Evolutionary conservation across 37 sponge, comb jelly and placozoan genomes (phyloP), one percentile per base, ranked within the genome.

Genomic region (Geodia barretti): DNA sequence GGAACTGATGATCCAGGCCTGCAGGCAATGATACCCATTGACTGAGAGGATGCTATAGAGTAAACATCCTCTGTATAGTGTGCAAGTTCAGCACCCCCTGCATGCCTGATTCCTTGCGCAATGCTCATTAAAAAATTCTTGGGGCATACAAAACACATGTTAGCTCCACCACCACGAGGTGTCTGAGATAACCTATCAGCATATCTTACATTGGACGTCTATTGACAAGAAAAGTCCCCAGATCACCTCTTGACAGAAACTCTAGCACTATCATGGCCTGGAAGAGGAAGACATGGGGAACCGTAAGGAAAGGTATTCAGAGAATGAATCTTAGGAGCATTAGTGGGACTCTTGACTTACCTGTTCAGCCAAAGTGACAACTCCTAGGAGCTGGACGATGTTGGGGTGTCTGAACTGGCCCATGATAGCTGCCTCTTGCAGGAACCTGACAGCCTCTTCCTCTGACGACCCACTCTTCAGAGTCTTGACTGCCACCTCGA

Each of bases 361-460:
- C 19, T 72, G 74, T 73, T 73, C 73, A 26, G 41, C 74, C 0
- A 73, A 66, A 39, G 74, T 39, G 34, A 74, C 43, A 25, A 75
- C n/a, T 1, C 83, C 83, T n/a, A 65, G 26, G 9, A 83, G 39
- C 74, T 47, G 60, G 28, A 84, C 31, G 30, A 84, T 69, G 77
- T 76, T 76, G 37, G 84, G 77, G 43, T 83, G 74, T 26, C 64
- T 83, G 67, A 83, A 83, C 59, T 83, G 83, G 24, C 83, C 83
- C 83, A 83, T 84, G 71, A 84, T 84, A 77, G 84, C 77, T 26
- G 84, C 84, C 77, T 84, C 84, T 39, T 84, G 84, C 39, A 84
- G 77, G 71, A 84, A 76, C 71, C 67, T 84, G 32, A 76, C 77
- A 37, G 60, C 68, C 11, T 84, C 84, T 31, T 69, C 77, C 62